Evolutionary conservation across 37 sponge, comb jelly and placozoan genomes (phyloP).

Genomic region (Spongilla lacustris): DNA sequence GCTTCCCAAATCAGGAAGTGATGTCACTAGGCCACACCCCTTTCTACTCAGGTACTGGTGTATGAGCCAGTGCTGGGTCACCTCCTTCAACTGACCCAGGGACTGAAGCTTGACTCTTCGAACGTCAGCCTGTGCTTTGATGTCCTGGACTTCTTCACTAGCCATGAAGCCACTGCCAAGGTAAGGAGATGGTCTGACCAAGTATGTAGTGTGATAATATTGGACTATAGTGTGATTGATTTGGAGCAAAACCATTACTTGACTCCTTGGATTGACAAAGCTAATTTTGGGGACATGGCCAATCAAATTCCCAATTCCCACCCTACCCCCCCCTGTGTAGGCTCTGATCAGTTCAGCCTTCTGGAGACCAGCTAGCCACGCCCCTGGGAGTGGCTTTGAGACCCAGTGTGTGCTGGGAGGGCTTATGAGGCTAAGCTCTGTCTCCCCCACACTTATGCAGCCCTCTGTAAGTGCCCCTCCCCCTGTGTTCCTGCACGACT

Average conservation of each 20-base stretch:
- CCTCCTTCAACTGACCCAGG: not conserved
- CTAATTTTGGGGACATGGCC: too few species aligned
- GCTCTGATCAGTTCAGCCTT: not conserved
- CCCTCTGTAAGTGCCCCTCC: conserved; percentile 53
- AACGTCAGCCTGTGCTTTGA: not conserved
- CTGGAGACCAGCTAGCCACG: not conserved
- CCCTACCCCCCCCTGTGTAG: not conserved
- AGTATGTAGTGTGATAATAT: too few species aligned
- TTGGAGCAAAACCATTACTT: too few species aligned
- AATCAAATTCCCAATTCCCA: too few species aligned
- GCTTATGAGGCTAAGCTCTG: conserved; percentile 37
- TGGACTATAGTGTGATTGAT: too few species aligned
- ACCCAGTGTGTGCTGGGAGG: conserved; percentile 54
- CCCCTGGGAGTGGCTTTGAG: conserved; percentile 31
- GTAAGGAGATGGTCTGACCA: not conserved
- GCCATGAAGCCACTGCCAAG: not conserved
- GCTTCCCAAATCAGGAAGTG: not conserved
- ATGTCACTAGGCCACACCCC: not conserved
- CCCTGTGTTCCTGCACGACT: too few species aligned
- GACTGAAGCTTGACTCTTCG: not conserved
- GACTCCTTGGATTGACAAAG: too few species aligned
- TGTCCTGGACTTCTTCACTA: not conserved
- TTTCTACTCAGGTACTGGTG: not conserved
- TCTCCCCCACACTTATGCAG: conserved; percentile 17
- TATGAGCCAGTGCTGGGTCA: not conserved